phyloP scores from a whole-genome alignment of 2,113 vertebrate species.

The Sorex fumeus region DNA sequence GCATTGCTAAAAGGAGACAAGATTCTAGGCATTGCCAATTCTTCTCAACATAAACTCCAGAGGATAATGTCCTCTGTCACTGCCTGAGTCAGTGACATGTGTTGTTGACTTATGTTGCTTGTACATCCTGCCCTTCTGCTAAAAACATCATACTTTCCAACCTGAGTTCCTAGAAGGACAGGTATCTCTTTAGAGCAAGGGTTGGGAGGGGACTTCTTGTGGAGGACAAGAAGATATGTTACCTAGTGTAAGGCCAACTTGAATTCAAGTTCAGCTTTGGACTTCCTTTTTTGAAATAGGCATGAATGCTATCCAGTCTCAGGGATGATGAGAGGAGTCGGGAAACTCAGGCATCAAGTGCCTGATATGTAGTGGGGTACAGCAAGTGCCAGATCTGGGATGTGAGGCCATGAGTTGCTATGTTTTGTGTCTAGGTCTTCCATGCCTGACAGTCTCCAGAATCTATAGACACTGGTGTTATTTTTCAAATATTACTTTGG shows the following conservation, averaged over 20 bases:
- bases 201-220: background rate
- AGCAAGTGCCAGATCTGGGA: background rate
- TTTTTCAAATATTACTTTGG: conserved; percentile 29
- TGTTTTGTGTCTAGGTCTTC: background rate
- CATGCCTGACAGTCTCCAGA: background rate
- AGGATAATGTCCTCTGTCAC: background rate
- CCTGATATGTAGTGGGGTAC: background rate
- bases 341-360: background rate
- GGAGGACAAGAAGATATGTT: background rate
- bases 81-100: background rate
- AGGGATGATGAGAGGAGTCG: background rate
- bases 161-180: background rate
- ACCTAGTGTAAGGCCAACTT: conserved; percentile 16
- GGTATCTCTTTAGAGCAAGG: background rate
- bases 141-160: conserved; percentile 27
- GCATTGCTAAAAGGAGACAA: background rate
- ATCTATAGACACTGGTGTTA: background rate
- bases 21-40: background rate
- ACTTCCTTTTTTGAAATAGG: background rate
- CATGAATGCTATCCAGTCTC: background rate
- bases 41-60: background rate
- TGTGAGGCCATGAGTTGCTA: background rate
- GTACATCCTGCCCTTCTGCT: background rate
- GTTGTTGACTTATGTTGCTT: background rate
- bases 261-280: conserved; percentile 47